These are phyloP conservation scores for Smutsia gigantea DNA, from an alignment of 2,797 vertebrate species.

Conservation along the genomic window DNA sequence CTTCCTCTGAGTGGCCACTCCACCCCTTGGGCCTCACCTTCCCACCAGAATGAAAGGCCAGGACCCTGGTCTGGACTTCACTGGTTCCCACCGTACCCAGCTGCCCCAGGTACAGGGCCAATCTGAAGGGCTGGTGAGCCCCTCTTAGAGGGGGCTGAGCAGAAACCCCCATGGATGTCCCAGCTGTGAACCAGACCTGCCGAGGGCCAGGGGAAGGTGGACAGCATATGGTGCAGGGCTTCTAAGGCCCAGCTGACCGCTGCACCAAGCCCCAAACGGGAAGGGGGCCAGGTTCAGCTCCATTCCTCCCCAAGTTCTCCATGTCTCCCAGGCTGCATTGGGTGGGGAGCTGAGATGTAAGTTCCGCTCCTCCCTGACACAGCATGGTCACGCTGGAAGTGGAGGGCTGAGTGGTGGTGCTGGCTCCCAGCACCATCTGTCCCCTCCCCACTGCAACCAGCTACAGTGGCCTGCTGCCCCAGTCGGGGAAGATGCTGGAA, in stretches of 20 bases:
- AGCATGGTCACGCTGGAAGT: no score
- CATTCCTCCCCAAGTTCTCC: accelerated
- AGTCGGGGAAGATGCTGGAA: neutral
- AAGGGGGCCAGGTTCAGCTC: neutral
- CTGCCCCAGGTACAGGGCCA: no score
- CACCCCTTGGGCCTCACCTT: neutral
- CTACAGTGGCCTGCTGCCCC: neutral
- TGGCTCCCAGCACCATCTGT: no score
- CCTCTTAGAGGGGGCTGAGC: neutral
- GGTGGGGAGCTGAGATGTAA: no score
- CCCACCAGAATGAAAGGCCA: neutral
- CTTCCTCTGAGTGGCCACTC: neutral
- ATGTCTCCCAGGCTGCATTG: neutral
- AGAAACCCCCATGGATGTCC: neutral
- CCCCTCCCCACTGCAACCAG: neutral
- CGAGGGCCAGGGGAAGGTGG: neutral
- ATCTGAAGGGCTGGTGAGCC: neutral
- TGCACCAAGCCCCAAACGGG: neutral
- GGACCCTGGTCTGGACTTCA: no score
- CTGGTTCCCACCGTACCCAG: no score
- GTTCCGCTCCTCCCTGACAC: neutral
- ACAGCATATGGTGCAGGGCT: neutral
- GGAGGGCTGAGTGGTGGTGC: no score
- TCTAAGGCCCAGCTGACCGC: neutral
- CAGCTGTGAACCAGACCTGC: no score